Evolutionary conservation across 2,797 vertebrate species (phyloP), one percentile per base, ranked within the genome.

Genomic region (Platalea minor): DNA sequence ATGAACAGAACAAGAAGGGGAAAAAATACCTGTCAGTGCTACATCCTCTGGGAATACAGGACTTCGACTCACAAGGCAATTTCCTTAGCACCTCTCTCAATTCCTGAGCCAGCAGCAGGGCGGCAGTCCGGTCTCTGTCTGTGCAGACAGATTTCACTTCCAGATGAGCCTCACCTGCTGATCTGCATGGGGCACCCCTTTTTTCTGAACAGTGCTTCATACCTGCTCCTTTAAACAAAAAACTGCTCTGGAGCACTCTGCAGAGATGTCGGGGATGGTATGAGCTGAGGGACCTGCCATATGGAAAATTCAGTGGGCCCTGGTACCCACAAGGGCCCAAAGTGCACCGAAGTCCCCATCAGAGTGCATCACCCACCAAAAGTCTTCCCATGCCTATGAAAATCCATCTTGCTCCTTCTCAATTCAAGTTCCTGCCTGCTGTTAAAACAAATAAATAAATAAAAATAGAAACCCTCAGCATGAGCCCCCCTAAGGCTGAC

Each of bases 211-310:
- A 63, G 17, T 11, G 35, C 24, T 29, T 51, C 26, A 18, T 6
- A 41, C 5, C 16, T 45, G 17, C 29, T 9, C 17, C 43, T 75
- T 77, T 8, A 48, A 74, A 63, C 13, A 67, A 35, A 81, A 48
- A 37, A 1, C 26, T 53, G 39, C 14, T 48, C 65, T 41, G 17
- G 33, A 83, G 25, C 0, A 0, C 41, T 50, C 88, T 85, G 57
- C 41, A 75, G 37, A 60, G 41, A 25, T 7, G 1, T 3, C 0
- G 0, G 26, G 25, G 37, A 68, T 19, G 3, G 1, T 19, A 8
- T 12, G 60, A 93, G 54, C 46, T 33, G 37, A 73, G 13, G 17
- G 13, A 83, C 15, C 17, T 33, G 46, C 28, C 43, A 10, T 3
- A 24, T 6, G 7, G 45, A 79, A 87, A 88, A 73, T 28, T 17